phyloP scores from a whole-genome alignment of 2,113 vertebrate genomes.

The Peromyscus californicus region DNA sequence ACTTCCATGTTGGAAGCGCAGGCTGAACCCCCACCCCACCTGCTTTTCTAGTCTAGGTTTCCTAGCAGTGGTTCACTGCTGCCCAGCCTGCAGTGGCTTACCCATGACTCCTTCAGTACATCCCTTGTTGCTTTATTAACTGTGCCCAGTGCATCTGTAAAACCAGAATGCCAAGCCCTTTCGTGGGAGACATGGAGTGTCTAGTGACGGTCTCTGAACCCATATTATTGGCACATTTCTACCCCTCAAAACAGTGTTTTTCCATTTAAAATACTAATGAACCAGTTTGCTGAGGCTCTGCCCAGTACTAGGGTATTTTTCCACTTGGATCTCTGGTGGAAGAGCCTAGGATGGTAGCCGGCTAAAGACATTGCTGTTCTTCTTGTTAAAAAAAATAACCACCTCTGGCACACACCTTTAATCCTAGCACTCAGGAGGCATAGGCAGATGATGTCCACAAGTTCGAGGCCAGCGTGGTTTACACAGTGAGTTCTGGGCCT shows the following conservation, averaged over 20 bases:
- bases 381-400: not conserved
- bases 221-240: not conserved
- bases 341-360: not conserved
- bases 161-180: not conserved
- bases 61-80: not conserved
- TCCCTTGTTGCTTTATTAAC: conserved; percentile 13
- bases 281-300: not conserved
- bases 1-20: no score
- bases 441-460: not conserved
- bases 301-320: not conserved
- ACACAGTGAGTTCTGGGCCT: not conserved
- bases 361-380: not conserved
- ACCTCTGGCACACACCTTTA: not conserved
- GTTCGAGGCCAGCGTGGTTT: not conserved
- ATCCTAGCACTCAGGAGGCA: not conserved
- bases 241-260: not conserved
- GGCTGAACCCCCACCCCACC: not conserved
- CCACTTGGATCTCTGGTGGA: conserved; percentile 6
- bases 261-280: conserved; percentile 21
- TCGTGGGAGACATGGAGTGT: not conserved
- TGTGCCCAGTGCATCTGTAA: conserved; percentile 15
- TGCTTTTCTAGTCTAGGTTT: not conserved
- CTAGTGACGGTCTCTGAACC: not conserved
- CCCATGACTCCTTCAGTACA: not conserved
- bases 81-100: not conserved